Conservation (phyloP, 2,888 invertebrate species). For the Apodemia hepburni region DNA sequence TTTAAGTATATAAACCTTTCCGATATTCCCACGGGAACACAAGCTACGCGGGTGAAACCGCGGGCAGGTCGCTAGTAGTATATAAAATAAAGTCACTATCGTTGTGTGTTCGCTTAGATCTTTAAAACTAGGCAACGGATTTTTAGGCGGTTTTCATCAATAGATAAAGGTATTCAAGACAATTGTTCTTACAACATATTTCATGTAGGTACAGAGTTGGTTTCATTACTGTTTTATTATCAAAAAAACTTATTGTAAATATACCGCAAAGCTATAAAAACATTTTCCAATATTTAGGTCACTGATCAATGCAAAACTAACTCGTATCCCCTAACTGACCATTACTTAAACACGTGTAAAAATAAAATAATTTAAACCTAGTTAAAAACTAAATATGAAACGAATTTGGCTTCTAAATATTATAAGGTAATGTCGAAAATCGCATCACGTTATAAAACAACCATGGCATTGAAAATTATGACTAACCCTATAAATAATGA, state of each 20-base stretch:
- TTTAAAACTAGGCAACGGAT: too few relatives aligned
- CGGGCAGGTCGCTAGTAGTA: too few relatives aligned
- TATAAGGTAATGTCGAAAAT: not conserved
- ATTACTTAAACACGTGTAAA: slow-evolving; percentile 7
- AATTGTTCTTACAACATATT: too few relatives aligned
- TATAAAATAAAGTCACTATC: too few relatives aligned
- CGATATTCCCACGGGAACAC: too few relatives aligned
- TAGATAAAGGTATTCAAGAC: too few relatives aligned
- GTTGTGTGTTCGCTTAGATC: too few relatives aligned
- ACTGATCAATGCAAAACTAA: slow-evolving; percentile 17
- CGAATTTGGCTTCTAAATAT: not conserved
- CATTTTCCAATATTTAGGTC: slow-evolving; percentile 19
- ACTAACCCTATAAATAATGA: slow-evolving; percentile 44
- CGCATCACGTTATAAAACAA: not conserved
- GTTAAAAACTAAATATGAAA: not conserved
- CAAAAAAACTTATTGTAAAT: not conserved
- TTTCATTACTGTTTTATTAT: too few relatives aligned
- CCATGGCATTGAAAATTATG: slow-evolving; percentile 14
- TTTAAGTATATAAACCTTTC: too few relatives aligned
- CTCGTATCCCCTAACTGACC: slow-evolving; percentile 20
- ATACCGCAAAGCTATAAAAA: slow-evolving; percentile 2
- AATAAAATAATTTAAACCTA: slow-evolving; percentile 7
- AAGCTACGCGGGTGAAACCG: too few relatives aligned
- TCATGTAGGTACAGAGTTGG: too few relatives aligned
- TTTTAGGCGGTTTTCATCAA: too few relatives aligned